Evolutionary conservation across 2,888 invertebrate species (phyloP).

Genomic region (Cepaea hortensis): DNA sequence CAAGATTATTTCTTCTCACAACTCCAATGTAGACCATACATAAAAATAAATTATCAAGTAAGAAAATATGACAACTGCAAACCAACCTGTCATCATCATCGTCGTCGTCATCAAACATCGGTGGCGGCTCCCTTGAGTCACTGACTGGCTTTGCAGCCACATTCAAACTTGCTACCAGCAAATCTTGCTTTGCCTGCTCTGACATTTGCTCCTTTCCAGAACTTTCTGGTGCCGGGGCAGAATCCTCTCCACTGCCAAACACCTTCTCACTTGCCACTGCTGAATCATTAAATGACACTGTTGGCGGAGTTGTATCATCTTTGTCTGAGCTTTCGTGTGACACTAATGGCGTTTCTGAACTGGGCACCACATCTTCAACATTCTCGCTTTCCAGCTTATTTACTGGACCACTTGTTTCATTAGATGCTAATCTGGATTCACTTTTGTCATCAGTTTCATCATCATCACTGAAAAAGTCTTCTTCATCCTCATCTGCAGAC

Average conservation of each 20-base stretch:
- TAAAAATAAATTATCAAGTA: background rate
- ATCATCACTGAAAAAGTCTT: background rate
- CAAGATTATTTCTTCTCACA: too few relatives aligned
- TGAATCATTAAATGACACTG: background rate
- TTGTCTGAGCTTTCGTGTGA: background rate
- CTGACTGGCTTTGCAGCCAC: conserved; percentile 27
- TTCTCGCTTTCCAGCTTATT: background rate
- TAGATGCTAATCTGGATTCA: background rate
- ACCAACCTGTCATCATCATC: conserved; percentile 53
- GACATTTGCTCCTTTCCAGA: background rate
- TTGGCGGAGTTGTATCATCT: background rate
- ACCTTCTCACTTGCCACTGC: background rate
- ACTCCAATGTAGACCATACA: background rate
- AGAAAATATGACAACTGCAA: background rate
- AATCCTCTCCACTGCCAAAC: background rate
- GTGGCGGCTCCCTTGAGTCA: conserved; percentile 50
- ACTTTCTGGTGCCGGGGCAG: conserved; percentile 2
- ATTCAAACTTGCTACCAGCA: background rate
- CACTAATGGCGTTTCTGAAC: background rate
- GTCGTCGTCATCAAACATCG: conserved; percentile 54
- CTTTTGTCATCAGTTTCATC: background rate
- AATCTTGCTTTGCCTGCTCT: background rate
- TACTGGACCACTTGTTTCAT: background rate
- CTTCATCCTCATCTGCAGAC: background rate
- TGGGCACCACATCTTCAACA: background rate